These are phyloP conservation scores for Pangasius djambal DNA, from an alignment of 2,797 vertebrate genomes.

Conservation along the genomic window DNA sequence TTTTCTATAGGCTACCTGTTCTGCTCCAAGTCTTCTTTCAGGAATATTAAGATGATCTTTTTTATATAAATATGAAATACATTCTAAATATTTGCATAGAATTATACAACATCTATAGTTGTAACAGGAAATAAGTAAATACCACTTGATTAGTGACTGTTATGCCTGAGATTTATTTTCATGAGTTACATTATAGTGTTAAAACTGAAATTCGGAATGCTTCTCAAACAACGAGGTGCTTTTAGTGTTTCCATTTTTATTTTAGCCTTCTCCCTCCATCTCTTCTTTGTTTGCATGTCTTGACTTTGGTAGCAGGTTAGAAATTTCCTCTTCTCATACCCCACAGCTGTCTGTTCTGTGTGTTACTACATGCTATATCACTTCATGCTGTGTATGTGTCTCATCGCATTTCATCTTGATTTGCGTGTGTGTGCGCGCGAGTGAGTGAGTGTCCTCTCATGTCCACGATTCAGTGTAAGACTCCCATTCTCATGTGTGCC, in stretches of 20 bases:
- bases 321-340: slow-evolving; percentile 25
- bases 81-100: neutral
- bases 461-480: slow-evolving; percentile 16
- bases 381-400: slow-evolving; percentile 25
- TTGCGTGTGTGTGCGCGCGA: slow-evolving; percentile 22
- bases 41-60: neutral
- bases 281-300: slow-evolving; percentile 12
- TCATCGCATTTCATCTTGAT: slow-evolving; percentile 42
- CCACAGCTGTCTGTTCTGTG: slow-evolving; percentile 33
- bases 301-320: slow-evolving; percentile 63
- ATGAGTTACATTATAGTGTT: neutral
- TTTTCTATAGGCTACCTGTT: slow-evolving; percentile 32
- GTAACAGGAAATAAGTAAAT: neutral
- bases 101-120: neutral
- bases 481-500: slow-evolving; percentile 60
- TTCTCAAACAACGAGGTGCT: slow-evolving; percentile 30
- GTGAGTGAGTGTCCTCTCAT: slow-evolving; percentile 34
- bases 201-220: slow-evolving; percentile 16
- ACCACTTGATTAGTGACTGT: slow-evolving; percentile 5
- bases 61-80: neutral
- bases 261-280: slow-evolving; percentile 55
- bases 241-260: slow-evolving; percentile 52
- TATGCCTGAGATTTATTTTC: neutral
- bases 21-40: slow-evolving; percentile 11
- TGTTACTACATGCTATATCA: slow-evolving; percentile 9